Evolutionary conservation across 2,113 vertebrate species (phyloP), one percentile per base, ranked within the genome.

Genomic region (Anhinga rufa): DNA sequence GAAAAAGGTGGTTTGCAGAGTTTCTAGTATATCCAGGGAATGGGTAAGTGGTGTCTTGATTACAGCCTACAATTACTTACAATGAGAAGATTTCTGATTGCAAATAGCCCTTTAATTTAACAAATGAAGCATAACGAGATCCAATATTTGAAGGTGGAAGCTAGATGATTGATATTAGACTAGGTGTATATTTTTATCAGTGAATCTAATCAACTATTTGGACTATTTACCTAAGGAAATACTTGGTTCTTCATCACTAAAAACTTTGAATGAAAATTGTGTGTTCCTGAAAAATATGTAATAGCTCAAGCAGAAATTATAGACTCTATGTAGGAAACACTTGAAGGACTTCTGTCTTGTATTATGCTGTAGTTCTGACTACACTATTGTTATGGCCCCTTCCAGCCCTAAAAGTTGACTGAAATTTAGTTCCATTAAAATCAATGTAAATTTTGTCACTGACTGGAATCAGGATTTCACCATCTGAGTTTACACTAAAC

Each of bases 101-200:
- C 92, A 94, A 95, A 94, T 94, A 90, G 64, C 86, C 89, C 77
- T 93, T 93, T 95, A 97, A 96, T 97, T 96, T 91, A 95, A 91
- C 74, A 97, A 92, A 97, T 85, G 84, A 95, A 90, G 81, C 86
- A 85, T 92, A 96, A 97, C 17, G 4, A 95, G 96, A 95, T 85
- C 62, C 46, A 93, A 42, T 92, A 95, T 93, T 74, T 91, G 86
- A 93, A 92, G 62, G 85, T 92, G 51, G 86, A 92, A 93, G 74
- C 6, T 61, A 82, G 57, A 96, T 96, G 92, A 95, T 62, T 92
- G 74, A 95, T 93, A 93, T 89, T 92, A 95, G 84, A 58, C 36
- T 85, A 82, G 86, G 78, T 93, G 92, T n/a, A 40, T 93, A 96
- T 91, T 95, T 96, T 95, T 94, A 93, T 91, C 91, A 87, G 83